Evolutionary conservation across 2,888 invertebrate species (phyloP).

Genomic region (Polyploca ridens): DNA sequence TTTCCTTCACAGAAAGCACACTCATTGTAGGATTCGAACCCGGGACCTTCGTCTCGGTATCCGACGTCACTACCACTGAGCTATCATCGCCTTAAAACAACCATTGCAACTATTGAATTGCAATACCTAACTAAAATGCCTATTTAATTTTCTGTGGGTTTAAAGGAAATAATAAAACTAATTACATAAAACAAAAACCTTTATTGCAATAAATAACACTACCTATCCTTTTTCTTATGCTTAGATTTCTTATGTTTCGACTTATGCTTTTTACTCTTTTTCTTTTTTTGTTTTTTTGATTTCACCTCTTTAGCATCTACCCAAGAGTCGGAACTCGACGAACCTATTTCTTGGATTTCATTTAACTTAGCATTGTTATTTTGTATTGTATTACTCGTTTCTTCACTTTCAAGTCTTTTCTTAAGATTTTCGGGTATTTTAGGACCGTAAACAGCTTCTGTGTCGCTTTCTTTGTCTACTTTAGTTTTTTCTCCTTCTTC

Average conservation of each 20-base stretch:
- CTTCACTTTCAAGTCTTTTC: conserved; percentile 48
- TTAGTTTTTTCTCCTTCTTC: conserved; percentile 19
- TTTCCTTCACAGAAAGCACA: no score
- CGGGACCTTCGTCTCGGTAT: no score
- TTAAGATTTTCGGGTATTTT: conserved; percentile 81
- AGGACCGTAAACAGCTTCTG: conserved; percentile 81
- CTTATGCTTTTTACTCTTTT: conserved; percentile 76
- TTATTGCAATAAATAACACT: conserved; percentile 18
- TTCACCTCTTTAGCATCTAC: conserved; percentile 75
- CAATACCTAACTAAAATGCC: neutral
- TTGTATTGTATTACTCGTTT: conserved; percentile 34
- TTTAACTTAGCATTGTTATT: conserved; percentile 25
- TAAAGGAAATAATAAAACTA: neutral
- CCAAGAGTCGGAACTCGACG: conserved; percentile 79
- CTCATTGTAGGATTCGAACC: no score
- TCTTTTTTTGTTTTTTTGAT: conserved; percentile 72
- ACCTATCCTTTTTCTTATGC: conserved; percentile 72
- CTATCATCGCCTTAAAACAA: no score
- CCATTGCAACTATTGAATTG: no score
- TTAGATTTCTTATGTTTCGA: conserved; percentile 73
- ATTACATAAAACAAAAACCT: neutral
- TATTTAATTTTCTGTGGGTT: neutral
- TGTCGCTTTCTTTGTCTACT: conserved; percentile 21
- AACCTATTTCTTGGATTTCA: conserved; percentile 44
- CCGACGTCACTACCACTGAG: no score